These are phyloP conservation scores for Ditula angustiorana DNA, from an alignment of 2,888 invertebrate species.

Conservation along the genomic window DNA sequence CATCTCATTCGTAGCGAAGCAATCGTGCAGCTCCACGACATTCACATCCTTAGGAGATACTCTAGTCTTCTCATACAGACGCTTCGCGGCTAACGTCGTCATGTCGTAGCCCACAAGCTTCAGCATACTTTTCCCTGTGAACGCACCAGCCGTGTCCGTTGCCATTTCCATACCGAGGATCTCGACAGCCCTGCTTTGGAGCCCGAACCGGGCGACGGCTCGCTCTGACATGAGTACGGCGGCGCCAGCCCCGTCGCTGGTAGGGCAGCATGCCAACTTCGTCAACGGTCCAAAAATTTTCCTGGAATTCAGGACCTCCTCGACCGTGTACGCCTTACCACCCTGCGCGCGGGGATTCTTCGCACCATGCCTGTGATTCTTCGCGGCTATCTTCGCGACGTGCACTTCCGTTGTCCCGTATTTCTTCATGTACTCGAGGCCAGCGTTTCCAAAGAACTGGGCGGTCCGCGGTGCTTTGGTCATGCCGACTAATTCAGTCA, in stretches of 20 bases:
- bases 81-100: conserved; percentile 93
- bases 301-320: conserved; percentile 95
- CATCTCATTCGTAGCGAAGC: conserved; percentile 98
- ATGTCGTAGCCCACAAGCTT: conserved; percentile 96
- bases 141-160: conserved; percentile 95
- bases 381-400: conserved; percentile 98
- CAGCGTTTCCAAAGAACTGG: conserved; percentile 98
- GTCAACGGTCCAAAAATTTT: conserved; percentile 96
- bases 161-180: conserved; percentile 98
- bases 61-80: conserved; percentile 90
- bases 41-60: conserved; percentile 93
- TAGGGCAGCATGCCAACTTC: conserved; percentile 98
- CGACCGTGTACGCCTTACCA: conserved; percentile 94
- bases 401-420: conserved; percentile 97
- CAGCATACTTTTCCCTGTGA: conserved; percentile 90
- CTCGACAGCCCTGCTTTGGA: conserved; percentile 95
- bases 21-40: conserved; percentile 98
- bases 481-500: conserved; percentile 93
- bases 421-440: conserved; percentile 97
- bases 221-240: conserved; percentile 96
- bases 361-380: conserved; percentile 98
- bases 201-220: conserved; percentile 93
- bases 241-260: conserved; percentile 98
- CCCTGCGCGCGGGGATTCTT: conserved; percentile 99
- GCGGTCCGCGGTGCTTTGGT: conserved; percentile 94